These are phyloP conservation scores for Cinclus mexicanus DNA, from an alignment of 2,113 vertebrate genomes.

Conservation along the genomic window DNA sequence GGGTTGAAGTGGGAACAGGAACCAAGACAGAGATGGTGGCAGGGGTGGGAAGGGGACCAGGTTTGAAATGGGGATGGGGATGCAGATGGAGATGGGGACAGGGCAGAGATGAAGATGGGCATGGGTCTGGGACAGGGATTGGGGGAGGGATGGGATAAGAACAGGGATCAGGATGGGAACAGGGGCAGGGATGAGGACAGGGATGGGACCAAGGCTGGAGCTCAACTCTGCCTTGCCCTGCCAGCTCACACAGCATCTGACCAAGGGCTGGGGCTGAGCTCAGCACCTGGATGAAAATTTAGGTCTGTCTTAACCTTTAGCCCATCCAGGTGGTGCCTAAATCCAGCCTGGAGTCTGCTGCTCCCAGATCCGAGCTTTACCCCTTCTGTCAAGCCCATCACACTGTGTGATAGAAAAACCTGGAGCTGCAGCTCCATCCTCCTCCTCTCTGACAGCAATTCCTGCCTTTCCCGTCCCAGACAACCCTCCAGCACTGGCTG, in stretches of 20 bases:
- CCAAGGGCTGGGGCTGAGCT: neutral
- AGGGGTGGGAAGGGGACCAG: neutral
- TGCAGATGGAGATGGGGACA: neutral
- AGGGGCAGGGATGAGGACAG: too few species aligned
- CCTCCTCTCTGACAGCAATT: neutral
- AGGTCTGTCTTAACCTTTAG: neutral
- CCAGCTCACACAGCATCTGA: neutral
- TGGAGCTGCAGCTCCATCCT: neutral
- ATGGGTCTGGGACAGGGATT: neutral
- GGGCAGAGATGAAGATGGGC: neutral
- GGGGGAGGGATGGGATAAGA: neutral
- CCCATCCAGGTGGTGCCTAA: neutral
- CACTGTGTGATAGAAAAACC: neutral
- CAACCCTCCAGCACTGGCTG: neutral
- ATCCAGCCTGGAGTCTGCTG: neutral
- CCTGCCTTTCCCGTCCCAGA: neutral
- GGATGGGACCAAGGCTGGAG: too few species aligned
- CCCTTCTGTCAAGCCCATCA: accelerated
- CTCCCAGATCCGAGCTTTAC: neutral
- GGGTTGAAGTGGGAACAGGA: neutral
- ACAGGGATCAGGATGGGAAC: neutral
- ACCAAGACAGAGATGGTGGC: neutral
- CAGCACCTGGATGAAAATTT: neutral
- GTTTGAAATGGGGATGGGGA: neutral
- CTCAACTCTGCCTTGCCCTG: neutral